A percentile compares a stretch with the other conserved stretches of the same genome.
phyloP scores from a whole-genome alignment of 37 sponge, comb jelly and placozoan species.

The Oopsacas minuta region DNA sequence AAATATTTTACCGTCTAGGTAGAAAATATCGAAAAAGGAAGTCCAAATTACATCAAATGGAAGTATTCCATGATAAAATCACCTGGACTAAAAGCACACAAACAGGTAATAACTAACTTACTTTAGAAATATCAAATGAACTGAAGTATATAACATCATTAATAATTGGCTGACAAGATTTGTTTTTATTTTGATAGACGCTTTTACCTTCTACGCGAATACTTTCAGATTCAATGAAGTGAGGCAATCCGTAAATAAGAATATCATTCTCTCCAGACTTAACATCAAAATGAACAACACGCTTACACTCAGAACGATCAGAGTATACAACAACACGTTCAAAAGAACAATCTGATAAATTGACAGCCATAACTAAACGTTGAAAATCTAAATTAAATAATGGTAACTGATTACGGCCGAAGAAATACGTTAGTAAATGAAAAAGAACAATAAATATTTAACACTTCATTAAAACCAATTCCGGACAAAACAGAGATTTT shows the following conservation, averaged over 20 bases:
- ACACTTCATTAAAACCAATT: too few relatives aligned
- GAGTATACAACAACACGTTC: not conserved
- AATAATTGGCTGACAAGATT: not conserved
- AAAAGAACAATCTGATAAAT: not conserved
- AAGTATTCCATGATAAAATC: too few relatives aligned
- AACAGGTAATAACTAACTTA: too few relatives aligned
- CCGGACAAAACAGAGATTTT: too few relatives aligned
- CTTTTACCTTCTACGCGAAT: not conserved
- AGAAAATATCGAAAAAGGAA: too few relatives aligned
- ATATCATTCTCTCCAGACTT: not conserved
- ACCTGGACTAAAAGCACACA: too few relatives aligned
- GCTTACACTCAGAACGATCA: not conserved
- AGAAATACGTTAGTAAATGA: too few relatives aligned
- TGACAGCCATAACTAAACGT: not conserved
- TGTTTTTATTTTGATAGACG: not conserved
- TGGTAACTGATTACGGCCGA: too few relatives aligned
- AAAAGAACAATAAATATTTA: too few relatives aligned
- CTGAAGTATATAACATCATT: not conserved
- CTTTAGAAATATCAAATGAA: not conserved
- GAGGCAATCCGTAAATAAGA: not conserved
- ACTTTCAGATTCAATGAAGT: not conserved
- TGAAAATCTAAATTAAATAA: too few relatives aligned
- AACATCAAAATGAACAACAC: not conserved
- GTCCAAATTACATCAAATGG: too few relatives aligned
- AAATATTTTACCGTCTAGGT: too few relatives aligned